Conservation (phyloP, 2,888 invertebrate species). For the Xylota sylvarum region DNA sequence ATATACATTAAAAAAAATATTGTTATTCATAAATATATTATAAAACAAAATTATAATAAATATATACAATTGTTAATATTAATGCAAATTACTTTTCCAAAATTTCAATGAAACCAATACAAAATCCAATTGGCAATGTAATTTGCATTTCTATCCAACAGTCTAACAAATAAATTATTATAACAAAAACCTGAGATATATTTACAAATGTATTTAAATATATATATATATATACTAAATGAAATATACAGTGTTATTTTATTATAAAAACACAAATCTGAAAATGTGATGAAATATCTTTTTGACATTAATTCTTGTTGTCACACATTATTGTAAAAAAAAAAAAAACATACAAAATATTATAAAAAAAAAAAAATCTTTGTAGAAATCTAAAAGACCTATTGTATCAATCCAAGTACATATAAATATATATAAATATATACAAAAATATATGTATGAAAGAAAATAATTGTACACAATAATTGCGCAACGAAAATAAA, state of each 20-base stretch:
- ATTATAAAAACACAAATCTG: conserved; percentile 77
- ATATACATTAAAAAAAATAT: conserved; percentile 71
- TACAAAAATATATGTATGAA: conserved; percentile 49
- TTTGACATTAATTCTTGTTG: conserved; percentile 77
- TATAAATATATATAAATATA: conserved; percentile 31
- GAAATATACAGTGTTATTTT: conserved; percentile 77
- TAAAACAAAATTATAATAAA: conserved; percentile 56
- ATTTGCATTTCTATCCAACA: conserved; percentile 73
- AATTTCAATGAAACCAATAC: conserved; percentile 45
- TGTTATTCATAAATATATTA: conserved; percentile 75
- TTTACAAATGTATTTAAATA: conserved; percentile 77
- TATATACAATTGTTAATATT: conserved; percentile 70
- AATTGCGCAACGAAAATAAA: conserved; percentile 76
- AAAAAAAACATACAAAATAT: conserved; percentile 56
- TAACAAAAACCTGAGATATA: conserved; percentile 76
- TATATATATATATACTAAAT: conserved; percentile 77
- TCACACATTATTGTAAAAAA: conserved; percentile 75
- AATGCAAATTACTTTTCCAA: conserved; percentile 73
- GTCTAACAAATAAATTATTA: conserved; percentile 73
- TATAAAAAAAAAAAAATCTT: conserved; percentile 59
- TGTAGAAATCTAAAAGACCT: conserved; percentile 69
- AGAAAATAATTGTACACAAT: conserved; percentile 71
- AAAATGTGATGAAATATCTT: conserved; percentile 77
- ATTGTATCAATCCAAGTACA: conserved; percentile 70
- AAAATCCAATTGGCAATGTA: conserved; percentile 62